These are phyloP conservation scores for Spheniscus humboldti DNA, from an alignment of 2,797 vertebrate genomes.

Conservation along the genomic window DNA sequence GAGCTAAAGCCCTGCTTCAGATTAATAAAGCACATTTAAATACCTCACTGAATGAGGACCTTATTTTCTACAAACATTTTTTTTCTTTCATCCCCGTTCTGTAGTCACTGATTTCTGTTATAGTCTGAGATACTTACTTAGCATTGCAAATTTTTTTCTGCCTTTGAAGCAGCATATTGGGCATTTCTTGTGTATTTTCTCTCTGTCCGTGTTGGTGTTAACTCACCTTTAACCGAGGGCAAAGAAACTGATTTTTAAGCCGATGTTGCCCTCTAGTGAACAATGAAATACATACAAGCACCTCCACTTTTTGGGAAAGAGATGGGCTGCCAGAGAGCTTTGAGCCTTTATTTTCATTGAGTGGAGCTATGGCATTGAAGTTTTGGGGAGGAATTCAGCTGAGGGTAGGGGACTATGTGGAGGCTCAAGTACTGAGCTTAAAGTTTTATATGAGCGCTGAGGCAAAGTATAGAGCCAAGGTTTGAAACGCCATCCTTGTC, in stretches of 20 bases:
- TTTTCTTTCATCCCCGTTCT: background rate
- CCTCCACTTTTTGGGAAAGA: background rate
- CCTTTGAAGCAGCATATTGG: background rate
- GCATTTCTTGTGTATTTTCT: background rate
- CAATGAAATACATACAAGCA: background rate
- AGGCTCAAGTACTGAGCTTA: background rate
- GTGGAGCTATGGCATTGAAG: background rate
- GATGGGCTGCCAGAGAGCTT: background rate
- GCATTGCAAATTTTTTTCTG: background rate
- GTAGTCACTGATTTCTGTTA: background rate
- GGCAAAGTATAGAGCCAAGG: background rate
- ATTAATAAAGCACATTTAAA: background rate
- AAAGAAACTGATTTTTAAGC: background rate
- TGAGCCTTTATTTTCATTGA: background rate
- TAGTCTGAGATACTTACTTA: background rate
- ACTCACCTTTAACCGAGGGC: fast-evolving
- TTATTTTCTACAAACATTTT: background rate
- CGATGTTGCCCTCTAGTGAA: constrained; percentile 49
- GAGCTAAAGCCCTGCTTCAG: background rate
- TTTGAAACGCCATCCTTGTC: background rate
- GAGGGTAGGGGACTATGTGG: background rate
- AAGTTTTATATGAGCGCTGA: background rate
- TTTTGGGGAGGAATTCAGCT: background rate
- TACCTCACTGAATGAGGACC: background rate
- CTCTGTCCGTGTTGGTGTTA: background rate